A percentile compares a stretch with the other conserved stretches of the same genome.
Conservation (phyloP, 2,113 vertebrate species). For the Natator depressus region DNA sequence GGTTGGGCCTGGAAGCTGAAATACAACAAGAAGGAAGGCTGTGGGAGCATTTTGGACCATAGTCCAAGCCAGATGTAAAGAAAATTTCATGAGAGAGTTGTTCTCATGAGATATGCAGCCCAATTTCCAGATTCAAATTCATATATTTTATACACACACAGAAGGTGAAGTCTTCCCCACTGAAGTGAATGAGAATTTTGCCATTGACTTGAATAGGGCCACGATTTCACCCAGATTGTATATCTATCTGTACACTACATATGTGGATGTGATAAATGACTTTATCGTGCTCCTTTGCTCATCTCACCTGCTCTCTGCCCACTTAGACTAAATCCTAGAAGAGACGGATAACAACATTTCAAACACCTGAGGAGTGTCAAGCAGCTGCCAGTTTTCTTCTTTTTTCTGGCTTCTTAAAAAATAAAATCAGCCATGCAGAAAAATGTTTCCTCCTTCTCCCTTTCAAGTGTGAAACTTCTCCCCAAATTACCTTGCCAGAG, state of each 20-base stretch:
- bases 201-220: background rate
- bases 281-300: background rate
- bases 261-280: background rate
- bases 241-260: fast-evolving
- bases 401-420: background rate
- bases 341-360: background rate
- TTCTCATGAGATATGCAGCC: background rate
- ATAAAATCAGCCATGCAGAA: background rate
- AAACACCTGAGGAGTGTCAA: background rate
- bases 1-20: background rate
- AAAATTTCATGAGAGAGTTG: background rate
- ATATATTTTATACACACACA: background rate
- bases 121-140: background rate
- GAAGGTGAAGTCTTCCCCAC: background rate
- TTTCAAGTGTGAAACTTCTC: background rate
- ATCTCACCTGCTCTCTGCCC: background rate
- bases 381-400: background rate
- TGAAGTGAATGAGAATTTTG: background rate
- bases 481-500: background rate
- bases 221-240: background rate
- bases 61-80: background rate
- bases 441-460: background rate
- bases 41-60: background rate
- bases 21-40: background rate
- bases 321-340: background rate